Percentiles rank a stretch among this genome's conserved stretches.
Evolutionary conservation across 1,140 invertebrate species (phyloP).

Genomic region (Calephelis nemesis): DNA sequence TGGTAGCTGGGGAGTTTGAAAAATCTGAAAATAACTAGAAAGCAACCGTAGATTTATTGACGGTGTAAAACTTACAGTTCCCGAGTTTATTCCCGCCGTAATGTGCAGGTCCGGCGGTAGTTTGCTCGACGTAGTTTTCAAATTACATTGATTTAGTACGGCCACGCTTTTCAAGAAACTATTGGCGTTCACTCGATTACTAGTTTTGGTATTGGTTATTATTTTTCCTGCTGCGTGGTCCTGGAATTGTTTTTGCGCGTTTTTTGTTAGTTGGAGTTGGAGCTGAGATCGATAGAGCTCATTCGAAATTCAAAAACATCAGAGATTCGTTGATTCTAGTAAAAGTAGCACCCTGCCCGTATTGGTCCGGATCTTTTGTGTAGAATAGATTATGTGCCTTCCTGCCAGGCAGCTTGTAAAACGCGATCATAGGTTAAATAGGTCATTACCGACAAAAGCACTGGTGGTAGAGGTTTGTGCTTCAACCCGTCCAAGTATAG

Average conservation of each 20-base stretch:
- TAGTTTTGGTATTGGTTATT: conserved; percentile 8
- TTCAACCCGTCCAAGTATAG: no score
- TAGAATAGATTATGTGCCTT: no score
- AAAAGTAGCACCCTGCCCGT: no score
- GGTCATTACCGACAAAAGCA: no score
- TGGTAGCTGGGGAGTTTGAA: conserved; percentile 26
- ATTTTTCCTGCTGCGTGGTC: background rate
- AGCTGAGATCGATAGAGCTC: no score
- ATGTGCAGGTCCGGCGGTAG: conserved; percentile 40
- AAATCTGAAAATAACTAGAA: conserved; percentile 36
- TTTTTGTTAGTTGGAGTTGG: no score
- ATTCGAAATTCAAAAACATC: no score
- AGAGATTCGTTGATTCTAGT: no score
- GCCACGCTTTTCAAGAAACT: conserved; percentile 1
- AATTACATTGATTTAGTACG: conserved; percentile 41
- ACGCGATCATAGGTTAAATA: no score
- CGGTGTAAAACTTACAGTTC: conserved; percentile 48
- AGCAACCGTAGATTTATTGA: conserved; percentile 46
- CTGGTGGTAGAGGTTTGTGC: no score
- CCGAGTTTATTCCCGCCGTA: conserved; percentile 44
- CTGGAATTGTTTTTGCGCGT: background rate
- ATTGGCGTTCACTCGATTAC: conserved; percentile 14
- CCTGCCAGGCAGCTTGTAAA: no score
- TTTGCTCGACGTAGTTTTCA: conserved; percentile 30
- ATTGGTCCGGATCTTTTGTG: no score